Evolutionary conservation across 2,888 invertebrate genomes (phyloP).

Genomic region (Drosophila greeni): DNA sequence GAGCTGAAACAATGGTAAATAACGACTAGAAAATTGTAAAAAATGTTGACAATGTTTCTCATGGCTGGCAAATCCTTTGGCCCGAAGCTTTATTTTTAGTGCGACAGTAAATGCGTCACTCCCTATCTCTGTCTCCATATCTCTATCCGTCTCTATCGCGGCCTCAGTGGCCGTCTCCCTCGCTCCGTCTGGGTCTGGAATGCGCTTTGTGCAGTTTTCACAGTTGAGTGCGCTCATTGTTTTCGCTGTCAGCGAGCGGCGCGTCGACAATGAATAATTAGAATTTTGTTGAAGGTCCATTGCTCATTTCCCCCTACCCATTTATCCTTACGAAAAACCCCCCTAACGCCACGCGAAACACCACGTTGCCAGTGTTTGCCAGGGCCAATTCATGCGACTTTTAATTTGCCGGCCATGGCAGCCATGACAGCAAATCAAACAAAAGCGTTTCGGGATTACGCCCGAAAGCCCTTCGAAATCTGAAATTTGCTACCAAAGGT

Average conservation of each 20-base stretch:
- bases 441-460: constrained; percentile 25
- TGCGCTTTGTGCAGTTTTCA: constrained; percentile 67
- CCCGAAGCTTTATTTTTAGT: constrained; percentile 51
- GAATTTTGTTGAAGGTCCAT: constrained; percentile 55
- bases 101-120: constrained; percentile 41
- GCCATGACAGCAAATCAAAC: constrained; percentile 29
- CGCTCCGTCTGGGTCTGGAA: constrained; percentile 49
- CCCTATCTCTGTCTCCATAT: constrained; percentile 5
- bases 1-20: constrained; percentile 66
- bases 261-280: constrained; percentile 71
- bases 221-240: constrained; percentile 68
- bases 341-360: constrained; percentile 1
- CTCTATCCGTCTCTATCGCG: not conserved
- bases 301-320: constrained; percentile 25
- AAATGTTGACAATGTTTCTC: constrained; percentile 65
- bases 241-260: constrained; percentile 64
- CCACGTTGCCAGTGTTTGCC: constrained; percentile 15
- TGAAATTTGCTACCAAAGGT: constrained; percentile 2
- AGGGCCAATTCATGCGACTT: constrained; percentile 41
- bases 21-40: constrained; percentile 71
- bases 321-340: not conserved
- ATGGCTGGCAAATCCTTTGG: constrained; percentile 59
- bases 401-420: constrained; percentile 37
- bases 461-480: constrained; percentile 7
- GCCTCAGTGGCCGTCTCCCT: constrained; percentile 1